phyloP scores from a whole-genome alignment of 2,113 vertebrate species.

The Ochotona curzoniae region DNA sequence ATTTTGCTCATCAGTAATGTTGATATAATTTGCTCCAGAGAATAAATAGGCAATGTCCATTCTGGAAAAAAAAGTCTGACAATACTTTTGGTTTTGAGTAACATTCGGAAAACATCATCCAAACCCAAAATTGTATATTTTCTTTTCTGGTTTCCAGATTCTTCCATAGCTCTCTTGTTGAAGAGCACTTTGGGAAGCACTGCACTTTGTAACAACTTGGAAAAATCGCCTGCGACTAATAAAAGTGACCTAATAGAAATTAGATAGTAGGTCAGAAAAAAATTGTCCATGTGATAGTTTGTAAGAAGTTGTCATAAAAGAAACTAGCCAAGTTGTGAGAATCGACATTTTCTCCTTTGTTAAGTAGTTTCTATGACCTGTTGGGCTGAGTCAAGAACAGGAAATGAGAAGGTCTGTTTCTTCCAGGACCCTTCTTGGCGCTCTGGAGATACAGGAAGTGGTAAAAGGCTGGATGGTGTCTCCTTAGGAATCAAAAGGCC shows the following conservation, averaged over 20 bases:
- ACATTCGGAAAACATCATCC: neutral
- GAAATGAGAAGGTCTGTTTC: slow-evolving; percentile 38
- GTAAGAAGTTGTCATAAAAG: neutral
- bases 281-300: neutral
- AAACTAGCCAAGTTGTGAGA: neutral
- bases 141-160: neutral
- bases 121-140: neutral
- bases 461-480: slow-evolving; percentile 3
- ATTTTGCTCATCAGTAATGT: slow-evolving; percentile 23
- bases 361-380: slow-evolving; percentile 32
- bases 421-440: slow-evolving; percentile 39
- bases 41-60: neutral
- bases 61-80: neutral
- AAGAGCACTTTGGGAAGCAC: neutral
- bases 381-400: slow-evolving; percentile 22
- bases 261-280: neutral
- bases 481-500: neutral
- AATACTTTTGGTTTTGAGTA: neutral
- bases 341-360: slow-evolving; percentile 41
- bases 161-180: neutral
- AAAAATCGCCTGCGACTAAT: slow-evolving; percentile 12
- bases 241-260: neutral
- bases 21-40: neutral
- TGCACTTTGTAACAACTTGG: neutral
- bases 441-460: slow-evolving; percentile 1